Evolutionary conservation across 2,797 vertebrate species (phyloP).

Genomic region (Streptopelia turtur): DNA sequence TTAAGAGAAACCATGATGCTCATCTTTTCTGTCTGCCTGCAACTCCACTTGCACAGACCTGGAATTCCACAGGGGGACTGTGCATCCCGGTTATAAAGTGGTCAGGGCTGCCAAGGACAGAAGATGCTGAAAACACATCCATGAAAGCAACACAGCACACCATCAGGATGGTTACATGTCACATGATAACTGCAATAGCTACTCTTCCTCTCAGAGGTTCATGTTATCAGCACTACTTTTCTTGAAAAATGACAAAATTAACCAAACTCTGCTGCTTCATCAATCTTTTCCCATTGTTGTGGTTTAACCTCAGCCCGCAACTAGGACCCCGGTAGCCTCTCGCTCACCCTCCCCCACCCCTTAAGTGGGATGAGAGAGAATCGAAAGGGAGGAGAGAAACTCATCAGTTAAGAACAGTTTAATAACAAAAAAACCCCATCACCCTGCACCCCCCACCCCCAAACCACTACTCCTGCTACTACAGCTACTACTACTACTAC

Average conservation of each 20-base stretch:
- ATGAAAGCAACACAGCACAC: background rate
- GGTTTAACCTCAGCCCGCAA: too few species aligned
- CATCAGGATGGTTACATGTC: background rate
- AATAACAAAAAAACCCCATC: too few species aligned
- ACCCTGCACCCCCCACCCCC: too few species aligned
- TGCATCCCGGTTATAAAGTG: background rate
- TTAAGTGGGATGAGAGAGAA: too few species aligned
- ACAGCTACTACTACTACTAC: too few species aligned
- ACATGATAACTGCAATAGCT: background rate
- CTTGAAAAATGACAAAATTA: background rate
- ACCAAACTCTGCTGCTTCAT: background rate
- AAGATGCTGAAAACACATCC: background rate
- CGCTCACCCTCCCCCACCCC: too few species aligned
- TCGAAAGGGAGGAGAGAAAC: too few species aligned
- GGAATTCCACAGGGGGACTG: background rate
- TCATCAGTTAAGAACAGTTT: too few species aligned
- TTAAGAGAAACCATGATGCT: background rate
- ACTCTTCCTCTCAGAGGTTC: background rate
- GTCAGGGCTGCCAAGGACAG: background rate
- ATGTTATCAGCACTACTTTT: background rate
- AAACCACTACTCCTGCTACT: too few species aligned
- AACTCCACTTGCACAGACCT: background rate
- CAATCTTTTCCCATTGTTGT: background rate
- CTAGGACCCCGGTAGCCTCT: too few species aligned
- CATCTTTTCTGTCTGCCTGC: fast-evolving